Evolutionary conservation across 2,113 vertebrate genomes (phyloP), one percentile per base, ranked within the genome.

Genomic region (Bucco capensis): DNA sequence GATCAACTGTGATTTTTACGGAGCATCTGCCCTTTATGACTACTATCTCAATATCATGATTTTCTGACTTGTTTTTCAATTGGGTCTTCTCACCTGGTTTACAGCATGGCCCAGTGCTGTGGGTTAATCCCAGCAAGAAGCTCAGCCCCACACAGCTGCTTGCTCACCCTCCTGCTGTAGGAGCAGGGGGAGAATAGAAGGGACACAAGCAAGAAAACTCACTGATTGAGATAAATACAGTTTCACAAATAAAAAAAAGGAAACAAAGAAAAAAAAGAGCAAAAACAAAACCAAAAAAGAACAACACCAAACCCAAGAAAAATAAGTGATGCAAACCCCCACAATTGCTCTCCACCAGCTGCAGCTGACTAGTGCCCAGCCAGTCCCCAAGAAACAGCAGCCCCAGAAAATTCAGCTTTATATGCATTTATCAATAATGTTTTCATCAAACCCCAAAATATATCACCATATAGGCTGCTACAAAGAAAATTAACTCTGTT

Each of bases 351-450:
- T 75, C 27, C 27, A 73, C 3, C 23, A 92, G 75, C 18, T 5
- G 8, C n/a, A n/a, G n/a, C n/a, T n/a, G n/a, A 8, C 30, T 2
- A 2, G 28, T n/a, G 13, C 13, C 54, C 40, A 42, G n/a, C 24
- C 42, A 71, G 56, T 18, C 33, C n/a, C 10, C 14, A 42, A 23
- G 60, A 2, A 71, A 37, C 31, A 70, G 65, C 56, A 57, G 23
- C 19, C 50, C 50, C 1, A 1, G 28, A 19, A 81, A 77, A 69
- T 13, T 47, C 40, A 10, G 30, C 6, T 72, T 74, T 78, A 33
- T 19, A 30, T 71, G 57, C 16, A n/a, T n/a, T n/a, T n/a, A 57
- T 22, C 69, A 61, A 35, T 7, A 44, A 0, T 0, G 13, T 44
- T 76, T 76, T 76, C 42, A 58, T 18, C 72, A 69, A 79, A 69